These are phyloP conservation scores for Tortricodes alternella DNA, from an alignment of 2,888 invertebrate species.

Conservation along the genomic window DNA sequence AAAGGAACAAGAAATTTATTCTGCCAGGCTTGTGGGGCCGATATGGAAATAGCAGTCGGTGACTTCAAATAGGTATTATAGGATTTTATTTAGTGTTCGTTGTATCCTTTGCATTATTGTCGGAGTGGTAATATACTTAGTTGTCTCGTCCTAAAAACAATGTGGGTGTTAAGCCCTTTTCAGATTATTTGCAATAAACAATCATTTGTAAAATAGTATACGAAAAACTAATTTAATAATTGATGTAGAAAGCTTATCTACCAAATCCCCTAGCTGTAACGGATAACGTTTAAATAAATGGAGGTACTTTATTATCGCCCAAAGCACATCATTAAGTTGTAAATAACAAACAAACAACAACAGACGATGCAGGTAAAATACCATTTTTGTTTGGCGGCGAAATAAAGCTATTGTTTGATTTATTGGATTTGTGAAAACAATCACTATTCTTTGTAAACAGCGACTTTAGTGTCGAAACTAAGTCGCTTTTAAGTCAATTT, in stretches of 20 bases:
- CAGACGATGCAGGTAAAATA: conserved; percentile 19
- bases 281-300: not conserved
- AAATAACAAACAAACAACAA: conserved; percentile 22
- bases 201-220: not conserved
- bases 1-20: no score
- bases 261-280: not conserved
- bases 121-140: no score
- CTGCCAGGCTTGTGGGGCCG: no score
- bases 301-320: not conserved
- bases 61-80: no score
- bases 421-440: conserved; percentile 23
- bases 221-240: not conserved
- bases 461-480: not conserved
- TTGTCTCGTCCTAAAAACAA: no score
- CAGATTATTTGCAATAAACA: not conserved
- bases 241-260: not conserved
- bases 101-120: no score
- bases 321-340: conserved; percentile 7
- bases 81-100: no score
- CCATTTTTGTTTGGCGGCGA: conserved; percentile 3
- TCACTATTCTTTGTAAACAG: conserved; percentile 10
- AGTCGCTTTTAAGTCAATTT: no score
- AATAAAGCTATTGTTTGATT: conserved; percentile 16
- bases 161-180: no score
- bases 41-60: no score